Conservation (phyloP, 2,888 invertebrate genomes). For the Hemistola chrysoprasaria region DNA sequence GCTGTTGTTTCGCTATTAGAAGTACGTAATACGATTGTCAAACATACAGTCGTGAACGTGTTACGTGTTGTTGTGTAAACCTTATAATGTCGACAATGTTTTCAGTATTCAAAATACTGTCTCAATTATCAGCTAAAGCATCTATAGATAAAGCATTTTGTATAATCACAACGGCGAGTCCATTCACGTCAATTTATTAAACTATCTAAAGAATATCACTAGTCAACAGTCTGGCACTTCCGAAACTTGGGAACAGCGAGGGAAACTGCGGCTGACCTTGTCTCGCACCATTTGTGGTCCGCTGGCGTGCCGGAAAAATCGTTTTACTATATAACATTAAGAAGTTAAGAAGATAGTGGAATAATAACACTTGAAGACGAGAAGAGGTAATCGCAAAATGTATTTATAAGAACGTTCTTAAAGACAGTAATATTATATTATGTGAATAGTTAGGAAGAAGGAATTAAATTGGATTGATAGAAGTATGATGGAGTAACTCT, state of each 20-base stretch:
- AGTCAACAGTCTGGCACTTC: constrained; percentile 76
- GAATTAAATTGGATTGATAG: no score
- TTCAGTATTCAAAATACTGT: constrained; percentile 72
- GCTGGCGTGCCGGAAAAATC: constrained; percentile 57
- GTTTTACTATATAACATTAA: constrained; percentile 44
- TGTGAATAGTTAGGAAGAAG: no score
- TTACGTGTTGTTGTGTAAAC: no score
- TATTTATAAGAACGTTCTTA: no score
- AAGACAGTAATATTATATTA: no score
- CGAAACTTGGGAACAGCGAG: constrained; percentile 79
- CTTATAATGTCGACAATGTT: constrained; percentile 58
- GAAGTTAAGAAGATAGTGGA: neutral
- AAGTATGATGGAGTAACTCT: no score
- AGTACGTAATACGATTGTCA: constrained; percentile 20
- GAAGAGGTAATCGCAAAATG: no score
- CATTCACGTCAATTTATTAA: constrained; percentile 53
- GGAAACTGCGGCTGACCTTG: constrained; percentile 76
- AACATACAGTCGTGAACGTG: constrained; percentile 40
- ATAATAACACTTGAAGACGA: neutral
- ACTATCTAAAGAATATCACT: constrained; percentile 78
- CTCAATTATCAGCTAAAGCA: constrained; percentile 76
- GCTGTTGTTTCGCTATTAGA: no score
- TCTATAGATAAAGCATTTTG: constrained; percentile 78
- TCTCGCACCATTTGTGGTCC: constrained; percentile 66
- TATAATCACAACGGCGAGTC: constrained; percentile 78